Evolutionary conservation across 2,797 vertebrate species (phyloP), one percentile per base, ranked within the genome.

Genomic region (Sibirionetta formosa): DNA sequence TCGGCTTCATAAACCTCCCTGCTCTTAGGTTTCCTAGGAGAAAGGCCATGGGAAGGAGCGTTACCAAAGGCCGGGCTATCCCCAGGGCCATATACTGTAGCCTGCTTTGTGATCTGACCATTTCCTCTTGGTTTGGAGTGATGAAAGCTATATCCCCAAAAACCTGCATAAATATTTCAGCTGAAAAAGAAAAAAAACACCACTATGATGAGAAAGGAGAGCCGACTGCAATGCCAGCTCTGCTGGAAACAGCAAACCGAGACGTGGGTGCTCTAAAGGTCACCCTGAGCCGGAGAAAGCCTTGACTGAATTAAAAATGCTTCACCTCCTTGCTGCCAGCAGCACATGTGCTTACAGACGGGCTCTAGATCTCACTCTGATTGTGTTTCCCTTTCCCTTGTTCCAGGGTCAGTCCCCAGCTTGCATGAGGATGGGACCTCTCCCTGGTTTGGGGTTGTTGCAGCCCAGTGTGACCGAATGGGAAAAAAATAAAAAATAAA

Each of bases 141-240:
- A 82, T 96, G 96, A 97, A 97, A 96, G 75, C 81, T 90, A 88
- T 84, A 72, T 78, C 44, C 56, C 60, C 60, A 93, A 95, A 94
- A 96, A 90, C 80, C 64, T 93, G 83, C 70, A 92, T 73, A 93
- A 94, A 86, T 94, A 88, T 88, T 96, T 93, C 66, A 70, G 56
- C 77, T 73, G 51, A 56, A 88, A 93, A 75, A 69, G 8, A 11
- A 48, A 6, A 17, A 50, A 65, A 44, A 56, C 31, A 48, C 44
- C 20, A 9, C n/a, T 51, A 22, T 11, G 5, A 93, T 72, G 54
- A 84, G 88, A 95, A 88, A 2, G 2, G 68, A 82, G 82, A 82
- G 50, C 27, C 0, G 4, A 51, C 64, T 90, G 76, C 70, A 82
- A 31, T 4, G 4, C 73, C 85, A 77, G 88, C 73, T 84, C 71